Evolutionary conservation across 37 sponge, comb jelly and placozoan genomes (phyloP), one percentile per base, ranked within the genome.

Genomic region (Cladorhizidae sp.): DNA sequence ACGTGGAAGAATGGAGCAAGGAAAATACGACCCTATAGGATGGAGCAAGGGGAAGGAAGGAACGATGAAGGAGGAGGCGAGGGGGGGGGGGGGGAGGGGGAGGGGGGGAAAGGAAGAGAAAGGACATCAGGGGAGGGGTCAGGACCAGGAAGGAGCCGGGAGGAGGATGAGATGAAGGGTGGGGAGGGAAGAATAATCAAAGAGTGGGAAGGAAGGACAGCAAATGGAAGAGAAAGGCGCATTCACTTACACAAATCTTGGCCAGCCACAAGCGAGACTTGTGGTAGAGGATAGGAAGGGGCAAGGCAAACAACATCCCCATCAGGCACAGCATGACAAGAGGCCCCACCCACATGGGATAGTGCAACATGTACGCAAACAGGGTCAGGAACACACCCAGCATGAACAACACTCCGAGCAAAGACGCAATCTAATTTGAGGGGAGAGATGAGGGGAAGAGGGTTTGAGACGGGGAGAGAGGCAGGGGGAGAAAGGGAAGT

Each of bases 1-100:
- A 94, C 97, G n/a, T 18, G 21, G 78, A 81, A 85, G 23, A 89
- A 83, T 1, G 94, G 94, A 79, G 94, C 86, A 36, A 62, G 56
- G 32, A 82, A 36, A 21, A 97, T 88, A 17, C 94, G 87, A 40
- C 79, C 84, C 84, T 88, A 54, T 15, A 45, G 22, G 57, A 70
- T 75, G 42, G 49, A 75, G 57, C 14, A 39, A 55, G 11, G 43
- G 26, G 77, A 38, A 58, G 57, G 15, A 22, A 40, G 76, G 79
- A 39, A 29, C 31, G 6, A 35, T 11, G 9, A 1, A 40, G 32
- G 57, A 26, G 26, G 37, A 22, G 72, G 35, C 8, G 31, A 61
- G 20, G 85, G 56, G 57, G 58, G 32, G 50, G 36, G 36, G 65
- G 36, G 42, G 32, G 67, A 58, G 67, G 45, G 32, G 57, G 33